Evolutionary conservation across 2,113 vertebrate species (phyloP).

Genomic region (Typhlomys cinereus): DNA sequence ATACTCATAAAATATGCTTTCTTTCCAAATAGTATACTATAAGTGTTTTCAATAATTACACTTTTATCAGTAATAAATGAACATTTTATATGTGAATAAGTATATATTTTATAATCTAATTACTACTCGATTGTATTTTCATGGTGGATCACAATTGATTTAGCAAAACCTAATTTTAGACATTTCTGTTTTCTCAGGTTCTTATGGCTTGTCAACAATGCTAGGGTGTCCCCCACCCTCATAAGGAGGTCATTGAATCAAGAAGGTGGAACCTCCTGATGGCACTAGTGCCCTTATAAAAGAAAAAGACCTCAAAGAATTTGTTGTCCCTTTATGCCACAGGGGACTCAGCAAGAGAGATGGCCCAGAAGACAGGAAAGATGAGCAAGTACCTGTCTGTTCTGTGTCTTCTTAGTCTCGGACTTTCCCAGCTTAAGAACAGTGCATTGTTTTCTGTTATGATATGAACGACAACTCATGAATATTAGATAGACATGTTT

Average conservation of each 20-base stretch:
- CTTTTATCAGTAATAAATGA: conserved; percentile 18
- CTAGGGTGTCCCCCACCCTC: background rate
- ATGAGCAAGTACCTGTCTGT: background rate
- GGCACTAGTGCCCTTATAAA: background rate
- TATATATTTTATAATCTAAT: background rate
- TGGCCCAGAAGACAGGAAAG: background rate
- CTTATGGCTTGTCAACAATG: background rate
- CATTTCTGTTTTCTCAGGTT: background rate
- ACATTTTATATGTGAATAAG: background rate
- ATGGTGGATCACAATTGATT: conserved; percentile 9
- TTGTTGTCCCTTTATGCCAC: background rate
- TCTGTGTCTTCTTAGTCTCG: background rate
- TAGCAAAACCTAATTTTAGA: conserved; percentile 28
- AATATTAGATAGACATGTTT: background rate
- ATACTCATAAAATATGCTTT: background rate
- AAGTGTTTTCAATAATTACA: conserved; percentile 11
- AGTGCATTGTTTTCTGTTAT: background rate
- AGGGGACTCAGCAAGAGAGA: background rate
- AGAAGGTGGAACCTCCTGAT: background rate
- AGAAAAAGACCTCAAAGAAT: background rate
- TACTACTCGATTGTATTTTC: conserved; percentile 13
- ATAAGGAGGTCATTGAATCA: background rate
- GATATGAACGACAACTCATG: background rate
- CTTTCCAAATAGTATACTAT: background rate
- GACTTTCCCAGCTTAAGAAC: background rate